Base-by-base conservation (phyloP, 1,140 invertebrate species). In the Copidosoma floridanum region DNA sequence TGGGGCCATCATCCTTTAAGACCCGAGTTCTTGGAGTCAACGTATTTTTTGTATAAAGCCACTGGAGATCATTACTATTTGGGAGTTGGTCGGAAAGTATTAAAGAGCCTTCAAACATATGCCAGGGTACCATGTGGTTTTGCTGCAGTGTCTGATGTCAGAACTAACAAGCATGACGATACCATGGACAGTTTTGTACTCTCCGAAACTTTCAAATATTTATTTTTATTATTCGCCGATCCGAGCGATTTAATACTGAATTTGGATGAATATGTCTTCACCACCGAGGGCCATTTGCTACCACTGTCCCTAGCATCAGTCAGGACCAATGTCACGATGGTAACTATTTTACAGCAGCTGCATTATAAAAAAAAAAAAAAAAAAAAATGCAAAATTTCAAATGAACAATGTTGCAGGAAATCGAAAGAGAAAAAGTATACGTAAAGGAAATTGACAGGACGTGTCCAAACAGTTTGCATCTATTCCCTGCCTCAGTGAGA, bases 131-230 rank as follows among this genome's bases (percentile, higher is more conserved):
- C 90, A 32, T 99, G 97, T 80, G 97, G 90, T 7, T 99, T 95
- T 82, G 97, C 97, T 12, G 94, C 95, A 20, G 92, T 99, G 6
- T 97, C 94, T 71, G 95, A 99, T 82, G 92, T 98, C 1, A 84
- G 95, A 44, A 97, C 93, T 2, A 86, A 88, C 47, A 82, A 84
- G 65, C 92, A 94, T 68, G 94, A 96, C 75, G 94, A 97, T 73
- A 86, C 95, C 66, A 97, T 99, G 95, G 97, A 99, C 74, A 98
- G 95, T 0, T 99, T 97, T 82, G 94, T 99, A 1, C 81, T 99
- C 0, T 93, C 97, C 0, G 97, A 99, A 82, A 99, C 97, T 2
- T 93, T 99, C 65, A 99, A 99, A 78, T 99, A 99, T 79, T 81
- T 99, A 7, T 99, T 90, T 79, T 84, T 99, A 69, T 80, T 99